phyloP scores from a whole-genome alignment of 2,888 invertebrate species.

The Xylota sylvarum region DNA sequence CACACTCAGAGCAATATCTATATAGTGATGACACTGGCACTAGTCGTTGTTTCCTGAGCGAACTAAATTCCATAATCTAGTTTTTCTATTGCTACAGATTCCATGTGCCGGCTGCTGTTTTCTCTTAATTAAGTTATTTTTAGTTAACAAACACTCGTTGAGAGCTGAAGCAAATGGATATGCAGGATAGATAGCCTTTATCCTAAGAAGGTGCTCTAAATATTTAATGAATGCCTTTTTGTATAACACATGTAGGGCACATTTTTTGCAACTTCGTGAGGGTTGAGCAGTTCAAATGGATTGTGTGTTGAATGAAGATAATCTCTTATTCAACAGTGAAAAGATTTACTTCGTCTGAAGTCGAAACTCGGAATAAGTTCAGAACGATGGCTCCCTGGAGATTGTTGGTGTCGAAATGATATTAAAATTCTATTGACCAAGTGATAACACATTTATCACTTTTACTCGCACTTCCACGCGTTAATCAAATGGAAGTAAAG shows the following conservation, averaged over 20 bases:
- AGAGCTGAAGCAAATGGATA: constrained; percentile 5
- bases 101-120: constrained; percentile 9
- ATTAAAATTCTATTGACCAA: constrained; percentile 17
- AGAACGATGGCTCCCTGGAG: constrained; percentile 20
- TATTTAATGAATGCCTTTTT: constrained; percentile 39
- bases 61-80: constrained; percentile 49
- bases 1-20: constrained; percentile 43
- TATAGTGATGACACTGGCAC: constrained; percentile 32
- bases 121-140: constrained; percentile 52
- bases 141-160: constrained; percentile 26
- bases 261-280: constrained; percentile 3
- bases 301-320: constrained; percentile 28
- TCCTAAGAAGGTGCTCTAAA: constrained; percentile 53
- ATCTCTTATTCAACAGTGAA: constrained; percentile 35
- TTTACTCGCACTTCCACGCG: constrained; percentile 7
- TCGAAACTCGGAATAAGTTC: not conserved
- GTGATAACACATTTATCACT: constrained; percentile 22
- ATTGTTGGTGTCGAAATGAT: constrained; percentile 17
- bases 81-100: constrained; percentile 14
- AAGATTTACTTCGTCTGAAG: constrained; percentile 11
- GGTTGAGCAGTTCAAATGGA: constrained; percentile 30
- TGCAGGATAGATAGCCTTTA: constrained; percentile 7
- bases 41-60: constrained; percentile 27
- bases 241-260: constrained; percentile 25
- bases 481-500: not conserved